Percentiles rank a stretch among this genome's conserved stretches.
These are phyloP conservation scores for Drosophila trapezifrons DNA, from an alignment of 1,140 invertebrate genomes.

Conservation along the genomic window DNA sequence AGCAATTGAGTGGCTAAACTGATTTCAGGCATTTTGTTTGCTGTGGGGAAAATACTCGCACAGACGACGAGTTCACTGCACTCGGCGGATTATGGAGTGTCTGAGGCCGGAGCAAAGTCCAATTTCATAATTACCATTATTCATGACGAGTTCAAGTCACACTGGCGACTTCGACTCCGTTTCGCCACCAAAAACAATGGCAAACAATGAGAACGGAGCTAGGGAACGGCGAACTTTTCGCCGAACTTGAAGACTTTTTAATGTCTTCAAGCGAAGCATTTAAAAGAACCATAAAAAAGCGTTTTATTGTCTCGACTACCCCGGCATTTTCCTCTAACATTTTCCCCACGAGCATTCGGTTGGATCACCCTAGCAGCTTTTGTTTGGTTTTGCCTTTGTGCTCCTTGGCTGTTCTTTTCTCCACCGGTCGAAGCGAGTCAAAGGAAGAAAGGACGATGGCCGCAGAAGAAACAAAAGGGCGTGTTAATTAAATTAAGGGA, in stretches of 20 bases:
- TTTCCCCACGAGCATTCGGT: conserved; percentile 15
- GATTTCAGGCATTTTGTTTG: conserved; percentile 42
- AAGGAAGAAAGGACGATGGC: conserved; percentile 15
- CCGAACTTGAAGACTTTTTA: conserved; percentile 59
- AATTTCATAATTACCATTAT: conserved; percentile 64
- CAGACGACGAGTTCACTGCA: conserved; percentile 40
- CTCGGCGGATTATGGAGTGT: conserved; percentile 26
- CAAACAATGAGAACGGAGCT: conserved; percentile 24
- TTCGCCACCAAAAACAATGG: conserved; percentile 27
- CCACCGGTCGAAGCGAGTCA: conserved; percentile 10
- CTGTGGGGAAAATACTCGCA: conserved; percentile 12
- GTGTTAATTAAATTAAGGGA: conserved; percentile 68
- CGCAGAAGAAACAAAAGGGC: conserved; percentile 43
- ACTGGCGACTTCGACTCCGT: conserved; percentile 27
- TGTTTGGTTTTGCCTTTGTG: conserved; percentile 44
- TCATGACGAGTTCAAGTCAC: conserved; percentile 56
- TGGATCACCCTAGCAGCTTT: conserved; percentile 25
- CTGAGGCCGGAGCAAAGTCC: conserved; percentile 7
- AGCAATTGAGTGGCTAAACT: conserved; percentile 49
- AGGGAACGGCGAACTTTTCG: conserved; percentile 47
- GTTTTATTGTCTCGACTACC: conserved; percentile 56
- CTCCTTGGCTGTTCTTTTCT: conserved; percentile 36
- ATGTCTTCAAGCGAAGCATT: conserved; percentile 63
- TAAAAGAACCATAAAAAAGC: conserved; percentile 63
- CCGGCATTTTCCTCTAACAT: conserved; percentile 13